Base-by-base conservation (phyloP, 2,113 vertebrate species). In the Hyaena hyaena region DNA sequence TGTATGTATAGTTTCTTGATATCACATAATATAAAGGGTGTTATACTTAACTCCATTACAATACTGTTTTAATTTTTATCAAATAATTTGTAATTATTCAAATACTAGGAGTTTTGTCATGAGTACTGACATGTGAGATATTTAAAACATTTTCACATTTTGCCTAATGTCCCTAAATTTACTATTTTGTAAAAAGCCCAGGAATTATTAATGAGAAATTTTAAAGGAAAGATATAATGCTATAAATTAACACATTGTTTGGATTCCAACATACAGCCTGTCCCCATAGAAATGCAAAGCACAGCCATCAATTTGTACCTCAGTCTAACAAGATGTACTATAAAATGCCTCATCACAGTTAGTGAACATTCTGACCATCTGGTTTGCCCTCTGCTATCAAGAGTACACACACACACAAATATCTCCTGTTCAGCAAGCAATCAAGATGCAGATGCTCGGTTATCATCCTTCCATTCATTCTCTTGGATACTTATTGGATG, bases 381-480 rank as follows among this genome's bases (percentile, higher is more conserved):
- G 73, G 6, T 82, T 86, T 86, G 10, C 12, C n/a, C 92, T 86
- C 43, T 89, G 17, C 80, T 80, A 28, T 71, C 83, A 86, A 90
- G 86, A 92, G 65, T 81, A 65, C 85, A 35, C 7, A 61, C 7
- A 81, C 80, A 31, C 33, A 15, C 9, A 85, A 77, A 58, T 39
- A 69, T 48, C 4, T 95, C 43, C 35, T 61, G 7, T 58, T 89
- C 26, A 19, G 45, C n/a, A 96, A 65, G 39, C 66, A 63, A 48
- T 94, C 39, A 80, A 84, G 79, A 85, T n/a, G 33, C 19, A 63
- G 69, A 85, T 39, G 50, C 19, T 73, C 7, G 69, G 21, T 94
- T 92, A 82, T 92, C 58, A 55, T 69, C 53, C 43, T 81, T 74
- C 85, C 48, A 88, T 84, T 79, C 69, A 90, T 84, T 93, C 63